Evolutionary conservation across 2,113 vertebrate species (phyloP).

Genomic region (Saccopteryx bilineata): DNA sequence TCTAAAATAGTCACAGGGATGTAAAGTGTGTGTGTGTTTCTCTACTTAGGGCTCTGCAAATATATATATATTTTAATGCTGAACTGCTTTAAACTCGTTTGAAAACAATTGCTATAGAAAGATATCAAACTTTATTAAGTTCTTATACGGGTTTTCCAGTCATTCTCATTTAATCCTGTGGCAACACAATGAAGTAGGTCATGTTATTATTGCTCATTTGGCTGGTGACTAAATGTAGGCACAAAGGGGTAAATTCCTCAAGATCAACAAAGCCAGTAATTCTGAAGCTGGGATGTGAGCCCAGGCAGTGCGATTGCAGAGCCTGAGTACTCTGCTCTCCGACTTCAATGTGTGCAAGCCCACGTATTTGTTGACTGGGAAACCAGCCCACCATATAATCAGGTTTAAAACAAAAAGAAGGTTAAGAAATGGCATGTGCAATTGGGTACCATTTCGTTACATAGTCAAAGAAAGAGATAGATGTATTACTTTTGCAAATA

Average conservation of each 20-base stretch:
- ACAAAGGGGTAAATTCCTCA: neutral
- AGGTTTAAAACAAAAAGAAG: neutral
- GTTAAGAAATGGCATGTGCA: neutral
- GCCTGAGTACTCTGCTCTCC: neutral
- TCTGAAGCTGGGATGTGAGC: neutral
- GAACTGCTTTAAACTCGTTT: slow-evolving; percentile 7
- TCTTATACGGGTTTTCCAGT: neutral
- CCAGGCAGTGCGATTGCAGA: neutral
- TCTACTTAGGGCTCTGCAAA: neutral
- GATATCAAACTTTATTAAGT: neutral
- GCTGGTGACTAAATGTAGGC: slow-evolving; percentile 33
- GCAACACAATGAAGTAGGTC: neutral
- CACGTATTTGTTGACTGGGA: neutral
- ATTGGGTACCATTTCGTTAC: neutral
- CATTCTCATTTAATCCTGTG: slow-evolving; percentile 8
- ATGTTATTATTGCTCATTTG: neutral
- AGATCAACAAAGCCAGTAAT: neutral
- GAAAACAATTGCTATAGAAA: neutral
- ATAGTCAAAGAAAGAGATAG: neutral
- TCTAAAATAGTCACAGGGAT: neutral
- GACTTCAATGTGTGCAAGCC: neutral
- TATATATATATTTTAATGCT: neutral
- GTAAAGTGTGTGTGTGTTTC: neutral
- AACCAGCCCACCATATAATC: neutral
- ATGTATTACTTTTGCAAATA: neutral